Conservation (phyloP, 2,113 vertebrate species). For the Pomatostomus ruficeps region DNA sequence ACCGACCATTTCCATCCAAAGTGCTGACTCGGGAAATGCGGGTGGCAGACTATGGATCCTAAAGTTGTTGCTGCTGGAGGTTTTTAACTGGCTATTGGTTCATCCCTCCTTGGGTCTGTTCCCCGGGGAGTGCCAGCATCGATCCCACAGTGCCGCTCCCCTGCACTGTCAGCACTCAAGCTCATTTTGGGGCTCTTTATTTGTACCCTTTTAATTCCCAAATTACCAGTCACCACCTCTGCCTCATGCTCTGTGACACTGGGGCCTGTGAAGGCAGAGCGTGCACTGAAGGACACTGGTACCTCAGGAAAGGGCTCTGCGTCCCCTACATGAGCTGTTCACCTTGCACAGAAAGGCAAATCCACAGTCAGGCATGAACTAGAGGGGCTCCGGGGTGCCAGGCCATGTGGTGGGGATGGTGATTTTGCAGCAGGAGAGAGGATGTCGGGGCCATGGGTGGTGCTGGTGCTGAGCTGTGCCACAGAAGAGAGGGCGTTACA, state of each 20-base stretch:
- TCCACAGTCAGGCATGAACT: not conserved
- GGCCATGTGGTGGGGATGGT: not conserved
- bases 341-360: not conserved
- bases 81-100: not conserved
- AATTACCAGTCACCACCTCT: rapidly evolving
- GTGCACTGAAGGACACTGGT: not conserved
- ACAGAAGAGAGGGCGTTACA: rapidly evolving
- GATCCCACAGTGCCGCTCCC: not conserved
- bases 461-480: not conserved
- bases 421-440: not conserved
- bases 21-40: not conserved
- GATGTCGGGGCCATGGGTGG: not conserved
- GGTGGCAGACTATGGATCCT: not conserved
- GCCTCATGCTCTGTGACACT: rapidly evolving
- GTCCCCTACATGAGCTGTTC: not conserved
- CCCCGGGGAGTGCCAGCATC: rapidly evolving
- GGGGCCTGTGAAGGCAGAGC: not conserved
- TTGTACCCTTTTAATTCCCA: not conserved
- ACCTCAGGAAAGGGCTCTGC: not conserved
- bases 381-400: rapidly evolving
- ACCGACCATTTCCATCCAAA: rapidly evolving
- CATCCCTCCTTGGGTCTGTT: not conserved
- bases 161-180: not conserved
- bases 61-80: not conserved
- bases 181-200: not conserved